Evolutionary conservation across 2,888 invertebrate genomes (phyloP), one percentile per base, ranked within the genome.

Genomic region (Xestia xanthographa): DNA sequence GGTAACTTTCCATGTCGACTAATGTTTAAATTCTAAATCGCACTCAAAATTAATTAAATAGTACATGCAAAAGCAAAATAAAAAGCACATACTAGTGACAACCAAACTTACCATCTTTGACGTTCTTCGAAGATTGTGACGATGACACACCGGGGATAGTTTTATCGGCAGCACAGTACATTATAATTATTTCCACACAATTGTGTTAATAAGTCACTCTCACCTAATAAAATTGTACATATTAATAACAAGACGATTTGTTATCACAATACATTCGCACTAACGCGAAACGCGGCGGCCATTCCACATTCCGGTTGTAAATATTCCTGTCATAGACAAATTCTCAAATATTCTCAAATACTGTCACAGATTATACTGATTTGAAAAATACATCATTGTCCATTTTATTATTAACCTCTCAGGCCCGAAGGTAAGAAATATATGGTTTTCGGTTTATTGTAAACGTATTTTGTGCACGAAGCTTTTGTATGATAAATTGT

Each of bases 91-190:
- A n/a, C 45, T 69, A 85, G 78, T 90, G 91, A 83, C 89, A 90
- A 89, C 91, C 91, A 92, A 92, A 97, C 98, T 97, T 97, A 98
- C 98, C 98, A 97, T 98, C 98, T 97, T 98, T 98, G 97, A 97
- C 97, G 97, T 97, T 97, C 97, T 97, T 97, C 94, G 97, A 95
- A 96, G 97, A 97, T 96, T 97, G 97, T 93, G 97, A 97, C 97
- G 97, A 97, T 97, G 97, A 97, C 97, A 97, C 97, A 97, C 97
- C 98, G 97, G 97, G 97, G 96, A 97, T 97, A 95, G 97, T 97
- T 97, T 98, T 98, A 97, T 97, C 97, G 97, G 97, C 97, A 94
- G 98, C 97, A 97, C 98, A 98, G 95, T 98, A 98, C 98, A 98
- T 98, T 90, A 92, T 97, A 96, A 85, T 87, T 84, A 90, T 89